Evolutionary conservation across 1,140 invertebrate genomes (phyloP).

Genomic region (Temnothorax nylanderi): DNA sequence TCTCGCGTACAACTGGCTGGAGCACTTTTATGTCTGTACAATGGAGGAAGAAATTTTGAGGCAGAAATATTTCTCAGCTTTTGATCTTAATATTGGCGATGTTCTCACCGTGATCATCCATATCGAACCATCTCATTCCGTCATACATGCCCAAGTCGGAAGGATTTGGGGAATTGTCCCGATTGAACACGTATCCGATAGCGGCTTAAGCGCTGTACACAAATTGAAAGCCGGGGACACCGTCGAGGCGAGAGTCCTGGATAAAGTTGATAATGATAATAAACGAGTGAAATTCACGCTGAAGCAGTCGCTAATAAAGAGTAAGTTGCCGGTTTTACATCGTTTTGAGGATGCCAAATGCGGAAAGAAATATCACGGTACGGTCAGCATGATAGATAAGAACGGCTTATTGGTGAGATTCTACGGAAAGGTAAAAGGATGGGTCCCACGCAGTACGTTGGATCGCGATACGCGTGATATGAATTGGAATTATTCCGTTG

Average conservation of each 20-base stretch:
- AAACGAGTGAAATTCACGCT: conserved; percentile 85
- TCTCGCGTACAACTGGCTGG: conserved; percentile 86
- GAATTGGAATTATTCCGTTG: conserved; percentile 86
- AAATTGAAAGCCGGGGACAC: conserved; percentile 83
- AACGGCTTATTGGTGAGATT: conserved; percentile 87
- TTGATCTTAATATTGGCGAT: conserved; percentile 86
- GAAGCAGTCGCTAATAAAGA: conserved; percentile 87
- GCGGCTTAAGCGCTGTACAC: conserved; percentile 72
- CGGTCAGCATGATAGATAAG: conserved; percentile 84
- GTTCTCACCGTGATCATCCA: conserved; percentile 84
- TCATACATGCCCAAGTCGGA: conserved; percentile 79
- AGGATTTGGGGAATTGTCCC: conserved; percentile 80
- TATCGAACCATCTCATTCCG: no score
- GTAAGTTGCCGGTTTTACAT: conserved; percentile 84
- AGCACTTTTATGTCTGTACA: conserved; percentile 87
- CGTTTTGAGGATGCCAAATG: conserved; percentile 84
- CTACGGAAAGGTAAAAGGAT: conserved; percentile 87
- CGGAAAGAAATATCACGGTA: conserved; percentile 86
- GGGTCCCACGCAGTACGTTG: conserved; percentile 86
- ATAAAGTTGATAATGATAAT: conserved; percentile 77
- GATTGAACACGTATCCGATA: conserved; percentile 73
- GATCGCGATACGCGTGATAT: conserved; percentile 82
- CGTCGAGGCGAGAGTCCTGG: conserved; percentile 86
- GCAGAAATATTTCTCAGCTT: conserved; percentile 83
- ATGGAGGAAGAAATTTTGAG: conserved; percentile 86